phyloP scores from a whole-genome alignment of 2,888 invertebrate genomes.

The Leucophora obtusa region DNA sequence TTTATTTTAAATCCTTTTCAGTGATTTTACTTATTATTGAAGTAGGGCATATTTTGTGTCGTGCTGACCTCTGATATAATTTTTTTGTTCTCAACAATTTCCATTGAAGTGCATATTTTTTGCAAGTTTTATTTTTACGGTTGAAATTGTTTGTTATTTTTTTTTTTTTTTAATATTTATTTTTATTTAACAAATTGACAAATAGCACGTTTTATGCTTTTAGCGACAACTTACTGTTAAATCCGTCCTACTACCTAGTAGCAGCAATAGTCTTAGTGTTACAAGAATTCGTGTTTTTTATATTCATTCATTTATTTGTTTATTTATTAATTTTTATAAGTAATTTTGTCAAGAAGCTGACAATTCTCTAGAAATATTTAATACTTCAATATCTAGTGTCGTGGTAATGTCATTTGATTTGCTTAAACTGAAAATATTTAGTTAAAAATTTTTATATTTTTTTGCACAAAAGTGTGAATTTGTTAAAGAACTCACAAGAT shows the following conservation, averaged over 20 bases:
- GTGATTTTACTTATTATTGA: not conserved
- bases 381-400: slow-evolving; percentile 29
- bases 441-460: not conserved
- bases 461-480: not conserved
- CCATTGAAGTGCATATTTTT: too few species aligned
- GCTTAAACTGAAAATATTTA: not conserved
- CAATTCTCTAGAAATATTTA: slow-evolving; percentile 59
- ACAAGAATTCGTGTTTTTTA: slow-evolving; percentile 52
- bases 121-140: too few species aligned
- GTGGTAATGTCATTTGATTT: slow-evolving; percentile 24
- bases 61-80: not conserved
- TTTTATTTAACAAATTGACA: slow-evolving; percentile 56
- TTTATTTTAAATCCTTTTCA: too few species aligned
- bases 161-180: slow-evolving; percentile 1
- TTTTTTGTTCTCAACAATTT: too few species aligned
- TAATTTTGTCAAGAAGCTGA: slow-evolving; percentile 65
- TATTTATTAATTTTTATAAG: slow-evolving; percentile 54
- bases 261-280: slow-evolving; percentile 7
- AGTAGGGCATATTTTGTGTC: slow-evolving; percentile 11
- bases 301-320: slow-evolving; percentile 22
- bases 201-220: slow-evolving; percentile 64
- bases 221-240: slow-evolving; percentile 59
- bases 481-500: slow-evolving; percentile 43
- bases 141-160: slow-evolving; percentile 6
- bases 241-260: slow-evolving; percentile 38